These are phyloP conservation scores for Drosophila ochracea DNA, from an alignment of 2,888 invertebrate species.

Conservation along the genomic window DNA sequence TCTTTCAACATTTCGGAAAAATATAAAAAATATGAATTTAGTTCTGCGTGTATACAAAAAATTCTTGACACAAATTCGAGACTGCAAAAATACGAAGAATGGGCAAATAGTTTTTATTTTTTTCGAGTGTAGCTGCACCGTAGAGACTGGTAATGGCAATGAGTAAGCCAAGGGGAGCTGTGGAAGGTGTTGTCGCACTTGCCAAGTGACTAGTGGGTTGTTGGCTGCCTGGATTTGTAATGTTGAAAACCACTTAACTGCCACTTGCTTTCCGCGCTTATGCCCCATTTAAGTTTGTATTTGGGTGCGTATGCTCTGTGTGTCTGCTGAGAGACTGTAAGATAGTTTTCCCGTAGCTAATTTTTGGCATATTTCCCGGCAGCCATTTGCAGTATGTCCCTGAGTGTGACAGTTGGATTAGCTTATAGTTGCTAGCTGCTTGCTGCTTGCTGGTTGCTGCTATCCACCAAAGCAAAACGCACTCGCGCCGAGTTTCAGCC, in stretches of 20 bases:
- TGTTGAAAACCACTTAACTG: conserved; percentile 67
- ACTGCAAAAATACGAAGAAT: not conserved
- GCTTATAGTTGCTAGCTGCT: conserved; percentile 17
- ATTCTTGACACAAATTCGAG: not conserved
- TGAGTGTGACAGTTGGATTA: conserved; percentile 74
- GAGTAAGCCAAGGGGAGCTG: not conserved
- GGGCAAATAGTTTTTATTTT: not conserved
- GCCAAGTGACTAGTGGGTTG: conserved; percentile 9
- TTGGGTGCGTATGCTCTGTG: not conserved
- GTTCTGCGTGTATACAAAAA: not conserved
- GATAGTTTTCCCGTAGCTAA: conserved; percentile 59
- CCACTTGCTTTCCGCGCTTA: conserved; percentile 47
- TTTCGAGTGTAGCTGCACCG: conserved; percentile 2
- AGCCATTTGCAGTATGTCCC: conserved; percentile 59
- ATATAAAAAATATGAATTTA: not conserved
- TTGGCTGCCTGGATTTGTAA: conserved; percentile 35
- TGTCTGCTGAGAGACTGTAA: conserved; percentile 10
- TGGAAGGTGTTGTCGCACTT: conserved; percentile 10
- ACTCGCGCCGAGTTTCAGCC: conserved; percentile 51
- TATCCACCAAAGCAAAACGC: conserved; percentile 17
- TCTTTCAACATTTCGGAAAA: not conserved
- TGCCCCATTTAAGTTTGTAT: conserved; percentile 29
- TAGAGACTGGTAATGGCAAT: not conserved
- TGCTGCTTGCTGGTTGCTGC: not conserved
- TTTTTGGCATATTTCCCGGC: conserved; percentile 71